Evolutionary conservation across 2,888 invertebrate genomes (phyloP).

Genomic region (Protula sp.): DNA sequence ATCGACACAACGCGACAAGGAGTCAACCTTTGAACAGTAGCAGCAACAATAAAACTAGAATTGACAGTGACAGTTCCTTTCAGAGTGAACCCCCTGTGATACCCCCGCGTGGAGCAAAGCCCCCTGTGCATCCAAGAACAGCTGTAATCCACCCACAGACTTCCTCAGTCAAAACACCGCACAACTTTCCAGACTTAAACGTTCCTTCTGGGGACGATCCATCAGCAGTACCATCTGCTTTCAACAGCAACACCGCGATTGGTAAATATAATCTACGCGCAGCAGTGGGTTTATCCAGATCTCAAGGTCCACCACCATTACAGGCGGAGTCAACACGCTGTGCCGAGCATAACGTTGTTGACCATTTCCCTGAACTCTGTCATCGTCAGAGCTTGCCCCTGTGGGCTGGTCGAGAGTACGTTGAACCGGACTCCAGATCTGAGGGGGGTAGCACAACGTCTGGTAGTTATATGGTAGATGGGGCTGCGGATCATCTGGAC

Average conservation of each 20-base stretch:
- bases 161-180: not conserved
- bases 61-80: too few species aligned
- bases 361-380: too few species aligned
- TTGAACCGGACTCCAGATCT: not conserved
- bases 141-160: not conserved
- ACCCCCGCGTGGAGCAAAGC: not conserved
- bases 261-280: not conserved
- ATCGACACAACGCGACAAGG: not conserved
- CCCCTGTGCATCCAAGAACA: not conserved
- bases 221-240: not conserved
- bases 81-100: not conserved
- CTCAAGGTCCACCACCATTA: not conserved
- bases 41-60: not conserved
- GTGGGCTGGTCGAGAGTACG: not conserved
- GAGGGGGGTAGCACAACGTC: not conserved
- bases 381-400: too few species aligned
- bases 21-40: not conserved
- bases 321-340: too few species aligned
- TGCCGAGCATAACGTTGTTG: too few species aligned
- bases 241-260: not conserved
- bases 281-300: not conserved
- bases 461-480: not conserved
- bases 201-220: too few species aligned
- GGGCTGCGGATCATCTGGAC: too few species aligned
- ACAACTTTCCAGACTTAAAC: too few species aligned